phyloP scores from a whole-genome alignment of 30 jellyfish, hydroid and myxozoan species.

The Morbakka virulenta region DNA sequence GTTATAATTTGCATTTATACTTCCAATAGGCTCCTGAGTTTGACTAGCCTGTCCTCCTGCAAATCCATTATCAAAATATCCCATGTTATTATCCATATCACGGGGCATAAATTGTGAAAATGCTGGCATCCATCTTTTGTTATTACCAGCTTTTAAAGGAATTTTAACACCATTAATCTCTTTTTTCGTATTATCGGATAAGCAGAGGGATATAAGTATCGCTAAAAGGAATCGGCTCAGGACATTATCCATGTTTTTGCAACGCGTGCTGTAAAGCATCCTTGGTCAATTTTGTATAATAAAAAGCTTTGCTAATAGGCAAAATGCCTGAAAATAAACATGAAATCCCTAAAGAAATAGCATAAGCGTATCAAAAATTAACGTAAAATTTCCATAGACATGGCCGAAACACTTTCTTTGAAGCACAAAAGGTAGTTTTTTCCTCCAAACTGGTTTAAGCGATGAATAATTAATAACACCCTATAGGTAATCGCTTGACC shows the following conservation, averaged over 20 bases:
- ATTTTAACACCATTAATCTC: too few species aligned
- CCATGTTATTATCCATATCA: constrained; percentile 69
- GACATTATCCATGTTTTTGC: neutral
- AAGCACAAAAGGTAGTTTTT: neutral
- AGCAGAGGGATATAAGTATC: neutral
- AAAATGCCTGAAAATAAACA: too few species aligned
- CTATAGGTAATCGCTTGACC: neutral
- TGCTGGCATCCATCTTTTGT: constrained; percentile 79
- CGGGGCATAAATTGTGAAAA: constrained; percentile 45
- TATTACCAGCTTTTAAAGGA: constrained; percentile 33
- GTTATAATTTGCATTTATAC: neutral
- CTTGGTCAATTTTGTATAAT: too few species aligned
- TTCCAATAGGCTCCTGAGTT: neutral
- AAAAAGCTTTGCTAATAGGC: too few species aligned
- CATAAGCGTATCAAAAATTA: too few species aligned
- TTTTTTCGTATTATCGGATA: neutral
- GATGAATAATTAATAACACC: neutral
- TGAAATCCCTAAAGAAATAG: too few species aligned
- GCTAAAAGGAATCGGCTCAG: neutral
- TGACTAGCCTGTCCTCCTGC: constrained; percentile 10
- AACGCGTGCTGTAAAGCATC: neutral
- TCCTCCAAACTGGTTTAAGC: neutral
- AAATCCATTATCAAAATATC: constrained; percentile 48
- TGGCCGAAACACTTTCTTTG: neutral
- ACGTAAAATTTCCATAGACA: too few species aligned